A percentile compares a stretch with the other conserved stretches of the same genome.
phyloP scores from a whole-genome alignment of 2,888 invertebrate genomes.

The Willowsia nigromaculata region DNA sequence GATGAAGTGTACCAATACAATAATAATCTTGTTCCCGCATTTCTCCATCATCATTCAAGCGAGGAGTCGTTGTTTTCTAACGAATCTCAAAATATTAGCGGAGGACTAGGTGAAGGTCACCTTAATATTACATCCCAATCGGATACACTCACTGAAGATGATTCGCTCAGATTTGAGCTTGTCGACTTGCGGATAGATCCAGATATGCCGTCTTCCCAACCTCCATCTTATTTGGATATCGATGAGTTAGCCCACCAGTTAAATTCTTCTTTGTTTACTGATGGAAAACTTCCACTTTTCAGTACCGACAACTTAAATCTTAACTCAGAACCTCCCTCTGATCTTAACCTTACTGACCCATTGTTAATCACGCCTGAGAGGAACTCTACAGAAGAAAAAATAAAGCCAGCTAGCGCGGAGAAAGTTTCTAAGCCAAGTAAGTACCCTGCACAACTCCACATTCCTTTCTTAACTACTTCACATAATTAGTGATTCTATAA shows the following conservation, averaged over 20 bases:
- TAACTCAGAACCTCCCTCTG: not conserved
- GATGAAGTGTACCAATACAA: slow-evolving; percentile 35
- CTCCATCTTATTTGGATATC: slow-evolving; percentile 74
- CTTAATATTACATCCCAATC: not conserved
- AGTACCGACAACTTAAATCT: slow-evolving; percentile 28
- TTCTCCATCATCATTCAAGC: slow-evolving; percentile 70
- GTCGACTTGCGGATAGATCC: slow-evolving; percentile 66
- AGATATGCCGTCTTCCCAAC: slow-evolving; percentile 34
- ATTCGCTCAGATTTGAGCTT: slow-evolving; percentile 55
- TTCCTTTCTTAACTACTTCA: no score
- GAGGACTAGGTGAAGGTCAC: not conserved
- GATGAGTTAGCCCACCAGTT: slow-evolving; percentile 76
- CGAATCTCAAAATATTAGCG: slow-evolving; percentile 17
- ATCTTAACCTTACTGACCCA: not conserved
- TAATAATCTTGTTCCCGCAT: slow-evolving; percentile 64
- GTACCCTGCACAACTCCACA: no score
- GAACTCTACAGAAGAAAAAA: no score
- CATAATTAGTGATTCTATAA: no score
- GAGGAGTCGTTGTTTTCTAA: slow-evolving; percentile 72
- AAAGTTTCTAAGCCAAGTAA: not conserved
- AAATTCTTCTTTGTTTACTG: slow-evolving; percentile 73
- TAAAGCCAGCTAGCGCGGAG: not conserved
- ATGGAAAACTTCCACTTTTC: slow-evolving; percentile 59
- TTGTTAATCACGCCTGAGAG: not conserved
- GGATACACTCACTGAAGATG: slow-evolving; percentile 46